Conservation (phyloP, 1,140 invertebrate genomes). For the Meteorus sp. region DNA sequence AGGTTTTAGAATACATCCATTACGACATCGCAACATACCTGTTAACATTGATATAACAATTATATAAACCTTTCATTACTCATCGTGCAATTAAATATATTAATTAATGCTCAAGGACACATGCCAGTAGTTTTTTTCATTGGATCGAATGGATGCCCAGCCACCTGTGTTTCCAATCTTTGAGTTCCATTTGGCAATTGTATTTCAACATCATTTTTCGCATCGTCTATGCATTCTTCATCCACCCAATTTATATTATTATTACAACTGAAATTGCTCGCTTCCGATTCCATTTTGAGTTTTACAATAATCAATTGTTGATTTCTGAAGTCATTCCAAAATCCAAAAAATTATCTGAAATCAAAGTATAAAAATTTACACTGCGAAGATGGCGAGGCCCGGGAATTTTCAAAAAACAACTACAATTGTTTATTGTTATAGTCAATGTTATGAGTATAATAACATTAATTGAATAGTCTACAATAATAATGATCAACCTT, state of each 20-base stretch:
- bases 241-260: not conserved
- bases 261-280: not conserved
- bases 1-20: slow-evolving; percentile 72
- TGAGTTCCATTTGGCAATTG: slow-evolving; percentile 41
- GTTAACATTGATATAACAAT: slow-evolving; percentile 32
- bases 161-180: slow-evolving; percentile 67
- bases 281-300: no score
- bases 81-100: not conserved
- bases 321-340: no score
- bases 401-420: no score
- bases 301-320: no score
- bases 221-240: slow-evolving; percentile 8
- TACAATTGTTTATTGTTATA: no score
- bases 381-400: no score
- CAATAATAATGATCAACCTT: no score
- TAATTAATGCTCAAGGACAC: slow-evolving; percentile 21
- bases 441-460: no score
- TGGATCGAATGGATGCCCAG: slow-evolving; percentile 66
- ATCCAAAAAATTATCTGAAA: no score
- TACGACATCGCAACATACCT: slow-evolving; percentile 70
- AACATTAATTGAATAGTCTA: no score
- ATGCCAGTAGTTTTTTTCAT: slow-evolving; percentile 63
- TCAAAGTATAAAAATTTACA: no score
- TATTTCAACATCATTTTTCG: slow-evolving; percentile 10
- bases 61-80: not conserved